A percentile compares a stretch with the other conserved stretches of the same genome.
phyloP scores from a whole-genome alignment of 2,888 invertebrate genomes.

The Macrosiphum euphorbiae region DNA sequence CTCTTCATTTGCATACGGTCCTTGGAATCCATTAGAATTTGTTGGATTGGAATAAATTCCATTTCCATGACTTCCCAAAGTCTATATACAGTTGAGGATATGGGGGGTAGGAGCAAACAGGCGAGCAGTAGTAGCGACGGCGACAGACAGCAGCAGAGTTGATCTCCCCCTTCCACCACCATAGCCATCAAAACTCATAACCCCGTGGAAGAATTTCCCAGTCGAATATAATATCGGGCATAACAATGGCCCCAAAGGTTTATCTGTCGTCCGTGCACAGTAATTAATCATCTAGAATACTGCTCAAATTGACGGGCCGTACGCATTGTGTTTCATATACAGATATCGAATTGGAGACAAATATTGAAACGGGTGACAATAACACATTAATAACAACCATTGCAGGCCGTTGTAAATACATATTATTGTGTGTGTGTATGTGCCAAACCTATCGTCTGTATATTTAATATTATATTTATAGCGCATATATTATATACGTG shows the following conservation, averaged over 20 bases:
- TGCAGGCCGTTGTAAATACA: not conserved
- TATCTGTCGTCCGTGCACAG: constrained; percentile 27
- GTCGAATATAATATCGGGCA: constrained; percentile 41
- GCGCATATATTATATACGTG: not conserved
- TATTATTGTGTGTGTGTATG: not conserved
- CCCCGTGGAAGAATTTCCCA: constrained; percentile 5
- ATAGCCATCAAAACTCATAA: not conserved
- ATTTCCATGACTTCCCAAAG: constrained; percentile 26
- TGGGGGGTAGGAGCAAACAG: not conserved
- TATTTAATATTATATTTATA: not conserved
- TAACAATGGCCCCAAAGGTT: constrained; percentile 34
- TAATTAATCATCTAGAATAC: constrained; percentile 49
- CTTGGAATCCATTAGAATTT: constrained; percentile 45
- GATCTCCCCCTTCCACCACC: not conserved
- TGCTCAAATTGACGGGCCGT: not conserved
- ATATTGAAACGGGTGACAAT: not conserved
- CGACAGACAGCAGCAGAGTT: constrained; percentile 12
- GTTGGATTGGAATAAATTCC: constrained; percentile 60
- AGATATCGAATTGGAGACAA: constrained; percentile 15
- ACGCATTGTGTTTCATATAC: not conserved
- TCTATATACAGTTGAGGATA: not conserved
- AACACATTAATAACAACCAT: constrained; percentile 6
- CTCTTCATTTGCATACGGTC: constrained; percentile 55
- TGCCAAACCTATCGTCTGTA: not conserved
- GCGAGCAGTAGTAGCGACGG: constrained; percentile 7